Percentiles rank a stretch among this genome's conserved stretches.
Evolutionary conservation across 2,797 vertebrate species (phyloP).

Genomic region (Ceyx erithaca): DNA sequence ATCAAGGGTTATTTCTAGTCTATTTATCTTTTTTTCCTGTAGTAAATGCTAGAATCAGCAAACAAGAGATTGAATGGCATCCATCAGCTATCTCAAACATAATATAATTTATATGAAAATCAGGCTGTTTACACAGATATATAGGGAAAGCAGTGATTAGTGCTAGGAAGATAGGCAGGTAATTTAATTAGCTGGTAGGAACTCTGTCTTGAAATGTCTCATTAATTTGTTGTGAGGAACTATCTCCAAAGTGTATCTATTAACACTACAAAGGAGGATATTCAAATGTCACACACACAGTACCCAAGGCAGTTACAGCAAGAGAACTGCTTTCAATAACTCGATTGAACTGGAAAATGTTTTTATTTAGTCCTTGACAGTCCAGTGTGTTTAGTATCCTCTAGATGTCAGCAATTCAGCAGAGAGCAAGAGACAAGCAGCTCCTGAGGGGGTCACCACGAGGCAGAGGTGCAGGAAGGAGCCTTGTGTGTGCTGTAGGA

Average conservation of each 20-base stretch:
- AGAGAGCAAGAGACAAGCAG: not conserved
- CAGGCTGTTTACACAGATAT: slow-evolving; percentile 31
- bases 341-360: not conserved
- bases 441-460: not conserved
- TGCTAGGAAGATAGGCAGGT: slow-evolving; percentile 13
- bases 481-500: not conserved
- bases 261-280: not conserved
- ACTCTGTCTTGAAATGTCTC: slow-evolving; percentile 43
- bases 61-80: not conserved
- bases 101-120: not conserved
- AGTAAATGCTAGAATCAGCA: slow-evolving; percentile 18
- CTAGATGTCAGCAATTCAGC: not conserved
- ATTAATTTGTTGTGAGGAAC: slow-evolving; percentile 34
- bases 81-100: not conserved
- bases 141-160: slow-evolving; percentile 30
- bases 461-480: not conserved
- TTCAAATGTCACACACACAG: not conserved
- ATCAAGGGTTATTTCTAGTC: slow-evolving; percentile 10
- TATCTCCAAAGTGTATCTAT: not conserved
- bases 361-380: not conserved
- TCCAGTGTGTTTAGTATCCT: not conserved
- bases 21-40: slow-evolving; percentile 8
- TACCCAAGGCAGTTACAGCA: not conserved
- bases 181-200: slow-evolving; percentile 63
- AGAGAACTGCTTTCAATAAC: not conserved